Conservation (phyloP, 2,113 vertebrate species). For the Eubucco bourcierii region DNA sequence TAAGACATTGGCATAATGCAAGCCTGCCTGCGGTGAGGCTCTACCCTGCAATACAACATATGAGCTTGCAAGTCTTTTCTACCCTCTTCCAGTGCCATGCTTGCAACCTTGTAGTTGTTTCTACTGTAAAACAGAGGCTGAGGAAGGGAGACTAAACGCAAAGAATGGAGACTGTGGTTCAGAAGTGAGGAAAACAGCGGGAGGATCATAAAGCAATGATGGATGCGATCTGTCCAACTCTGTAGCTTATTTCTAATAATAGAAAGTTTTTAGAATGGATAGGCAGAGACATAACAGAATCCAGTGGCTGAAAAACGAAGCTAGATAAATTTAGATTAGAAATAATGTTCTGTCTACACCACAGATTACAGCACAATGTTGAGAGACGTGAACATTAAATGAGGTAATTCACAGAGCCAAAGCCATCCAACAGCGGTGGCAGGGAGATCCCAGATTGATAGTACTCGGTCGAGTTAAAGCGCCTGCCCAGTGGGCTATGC, state of each 20-base stretch:
- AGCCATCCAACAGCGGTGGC: not conserved
- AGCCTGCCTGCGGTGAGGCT: not conserved
- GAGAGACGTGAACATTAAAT: constrained; percentile 27
- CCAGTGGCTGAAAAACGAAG: constrained; percentile 46
- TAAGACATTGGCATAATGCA: not conserved
- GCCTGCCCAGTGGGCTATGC: not conserved
- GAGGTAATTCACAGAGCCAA: constrained; percentile 30
- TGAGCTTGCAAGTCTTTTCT: not conserved
- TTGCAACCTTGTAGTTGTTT: not conserved
- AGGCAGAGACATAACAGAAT: constrained; percentile 45
- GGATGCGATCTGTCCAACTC: constrained; percentile 45
- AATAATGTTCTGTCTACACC: constrained; percentile 51
- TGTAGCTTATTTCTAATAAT: constrained; percentile 54
- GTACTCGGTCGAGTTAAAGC: not conserved
- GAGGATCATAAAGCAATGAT: constrained; percentile 21
- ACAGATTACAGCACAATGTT: not conserved
- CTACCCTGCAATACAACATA: not conserved
- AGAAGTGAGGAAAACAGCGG: constrained; percentile 26
- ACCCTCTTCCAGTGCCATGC: not conserved
- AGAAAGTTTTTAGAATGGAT: constrained; percentile 40
- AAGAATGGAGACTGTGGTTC: not conserved
- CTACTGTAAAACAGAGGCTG: not conserved
- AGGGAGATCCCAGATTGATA: not conserved
- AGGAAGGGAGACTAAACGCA: not conserved
- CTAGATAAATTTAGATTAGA: constrained; percentile 54